These are phyloP conservation scores for Apodemus agrarius DNA, from an alignment of 2,797 vertebrate species.

Conservation along the genomic window DNA sequence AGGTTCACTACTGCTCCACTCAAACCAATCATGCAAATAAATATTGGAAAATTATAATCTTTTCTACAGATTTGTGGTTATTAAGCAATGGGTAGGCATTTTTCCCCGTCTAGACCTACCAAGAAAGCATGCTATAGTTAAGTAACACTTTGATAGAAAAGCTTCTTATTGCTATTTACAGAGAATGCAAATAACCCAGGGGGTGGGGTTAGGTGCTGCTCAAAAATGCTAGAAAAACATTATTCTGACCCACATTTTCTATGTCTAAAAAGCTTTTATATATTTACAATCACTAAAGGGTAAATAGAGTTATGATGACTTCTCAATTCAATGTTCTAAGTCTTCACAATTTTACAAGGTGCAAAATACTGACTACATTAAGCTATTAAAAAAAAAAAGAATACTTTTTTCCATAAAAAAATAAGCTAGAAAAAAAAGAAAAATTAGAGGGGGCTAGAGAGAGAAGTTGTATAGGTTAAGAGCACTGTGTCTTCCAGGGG, in stretches of 20 bases:
- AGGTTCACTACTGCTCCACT: background rate
- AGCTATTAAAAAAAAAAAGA: background rate
- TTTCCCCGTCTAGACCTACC: background rate
- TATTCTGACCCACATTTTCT: background rate
- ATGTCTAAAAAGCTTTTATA: background rate
- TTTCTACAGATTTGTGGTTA: background rate
- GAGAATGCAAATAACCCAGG: background rate
- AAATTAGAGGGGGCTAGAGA: background rate
- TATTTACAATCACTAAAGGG: background rate
- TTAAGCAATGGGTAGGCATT: background rate
- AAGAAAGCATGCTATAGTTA: background rate
- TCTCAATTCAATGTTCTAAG: background rate
- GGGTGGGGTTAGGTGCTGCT: background rate
- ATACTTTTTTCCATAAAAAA: background rate
- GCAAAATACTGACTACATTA: background rate
- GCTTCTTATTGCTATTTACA: background rate
- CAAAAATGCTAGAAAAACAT: conserved; percentile 22
- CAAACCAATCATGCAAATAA: conserved; percentile 8
- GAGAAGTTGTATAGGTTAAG: background rate
- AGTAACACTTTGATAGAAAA: conserved; percentile 21
- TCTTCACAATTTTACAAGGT: background rate
- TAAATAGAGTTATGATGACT: background rate
- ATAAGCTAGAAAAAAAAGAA: background rate
- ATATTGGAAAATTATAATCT: background rate
- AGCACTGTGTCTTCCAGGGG: background rate